Percentiles rank a stretch among this genome's conserved stretches.
Conservation (phyloP, 2,888 invertebrate species). For the Microdon myrmicae region DNA sequence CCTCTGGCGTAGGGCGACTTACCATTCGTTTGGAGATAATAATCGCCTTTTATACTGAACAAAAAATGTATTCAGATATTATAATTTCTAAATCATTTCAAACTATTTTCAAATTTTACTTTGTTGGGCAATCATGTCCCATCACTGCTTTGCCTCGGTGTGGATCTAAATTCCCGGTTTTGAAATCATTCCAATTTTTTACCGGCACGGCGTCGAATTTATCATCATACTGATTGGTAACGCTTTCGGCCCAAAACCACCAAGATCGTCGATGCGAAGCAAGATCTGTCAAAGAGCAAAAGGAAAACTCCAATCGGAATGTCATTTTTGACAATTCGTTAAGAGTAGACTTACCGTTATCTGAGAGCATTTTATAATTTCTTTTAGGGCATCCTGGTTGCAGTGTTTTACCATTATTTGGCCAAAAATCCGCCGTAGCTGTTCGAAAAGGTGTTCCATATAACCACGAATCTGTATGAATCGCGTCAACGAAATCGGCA, state of each 20-base stretch:
- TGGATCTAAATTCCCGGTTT: constrained; percentile 59
- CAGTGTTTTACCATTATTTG: constrained; percentile 71
- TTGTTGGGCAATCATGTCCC: constrained; percentile 63
- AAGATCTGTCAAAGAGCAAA: constrained; percentile 67
- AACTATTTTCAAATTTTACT: constrained; percentile 53
- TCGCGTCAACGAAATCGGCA: constrained; percentile 74
- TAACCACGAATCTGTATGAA: constrained; percentile 75
- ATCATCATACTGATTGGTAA: constrained; percentile 58
- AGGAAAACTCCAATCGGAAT: background rate
- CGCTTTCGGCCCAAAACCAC: constrained; percentile 73
- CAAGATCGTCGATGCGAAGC: constrained; percentile 74
- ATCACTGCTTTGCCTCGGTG: constrained; percentile 57
- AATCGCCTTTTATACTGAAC: constrained; percentile 61
- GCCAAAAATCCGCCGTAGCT: constrained; percentile 74
- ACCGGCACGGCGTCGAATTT: constrained; percentile 71
- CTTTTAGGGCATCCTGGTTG: constrained; percentile 72
- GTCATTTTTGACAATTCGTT: background rate
- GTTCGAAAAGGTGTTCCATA: constrained; percentile 72
- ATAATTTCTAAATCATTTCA: constrained; percentile 7
- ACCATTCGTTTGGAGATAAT: constrained; percentile 65
- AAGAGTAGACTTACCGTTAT: constrained; percentile 58
- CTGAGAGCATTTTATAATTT: constrained; percentile 63
- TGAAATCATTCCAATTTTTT: constrained; percentile 71
- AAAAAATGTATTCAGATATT: constrained; percentile 6
- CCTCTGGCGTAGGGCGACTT: constrained; percentile 62